Evolutionary conservation across 2,797 vertebrate genomes (phyloP).

Genomic region (Helicolenus hilgendorfi): DNA sequence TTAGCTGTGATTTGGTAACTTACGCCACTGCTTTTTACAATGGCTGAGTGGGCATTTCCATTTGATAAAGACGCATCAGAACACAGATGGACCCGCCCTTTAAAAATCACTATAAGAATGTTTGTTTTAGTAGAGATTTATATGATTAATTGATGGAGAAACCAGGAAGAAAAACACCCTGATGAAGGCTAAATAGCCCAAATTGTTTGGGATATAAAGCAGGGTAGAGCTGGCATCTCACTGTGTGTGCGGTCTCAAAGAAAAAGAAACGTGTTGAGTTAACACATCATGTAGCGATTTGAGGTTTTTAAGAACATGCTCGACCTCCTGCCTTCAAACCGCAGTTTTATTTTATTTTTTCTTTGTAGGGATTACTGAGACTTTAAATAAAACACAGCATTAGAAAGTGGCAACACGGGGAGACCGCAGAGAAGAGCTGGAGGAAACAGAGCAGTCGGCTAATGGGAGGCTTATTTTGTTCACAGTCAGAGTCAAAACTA

Average conservation of each 20-base stretch:
- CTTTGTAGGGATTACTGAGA: background rate
- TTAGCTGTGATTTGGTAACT: no score
- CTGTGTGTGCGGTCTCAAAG: background rate
- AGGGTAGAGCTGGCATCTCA: background rate
- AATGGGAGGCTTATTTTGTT: constrained; percentile 1
- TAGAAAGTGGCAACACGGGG: background rate
- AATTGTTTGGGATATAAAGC: background rate
- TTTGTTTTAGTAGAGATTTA: background rate
- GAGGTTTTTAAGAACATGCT: background rate
- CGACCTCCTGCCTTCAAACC: background rate
- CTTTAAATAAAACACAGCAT: constrained; percentile 17
- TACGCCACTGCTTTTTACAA: no score
- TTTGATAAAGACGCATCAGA: background rate
- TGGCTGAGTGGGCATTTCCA: no score
- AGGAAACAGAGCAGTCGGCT: background rate
- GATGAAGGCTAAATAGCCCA: background rate
- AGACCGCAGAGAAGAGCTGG: background rate
- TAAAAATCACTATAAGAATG: background rate
- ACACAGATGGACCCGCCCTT: background rate
- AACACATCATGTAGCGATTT: background rate
- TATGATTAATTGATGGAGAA: background rate
- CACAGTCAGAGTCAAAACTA: constrained; percentile 19
- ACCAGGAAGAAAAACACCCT: background rate
- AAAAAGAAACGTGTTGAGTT: background rate
- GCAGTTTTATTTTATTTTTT: background rate